These are phyloP conservation scores for Manacus vitellinus DNA, from an alignment of 2,113 vertebrate genomes.

Conservation along the genomic window DNA sequence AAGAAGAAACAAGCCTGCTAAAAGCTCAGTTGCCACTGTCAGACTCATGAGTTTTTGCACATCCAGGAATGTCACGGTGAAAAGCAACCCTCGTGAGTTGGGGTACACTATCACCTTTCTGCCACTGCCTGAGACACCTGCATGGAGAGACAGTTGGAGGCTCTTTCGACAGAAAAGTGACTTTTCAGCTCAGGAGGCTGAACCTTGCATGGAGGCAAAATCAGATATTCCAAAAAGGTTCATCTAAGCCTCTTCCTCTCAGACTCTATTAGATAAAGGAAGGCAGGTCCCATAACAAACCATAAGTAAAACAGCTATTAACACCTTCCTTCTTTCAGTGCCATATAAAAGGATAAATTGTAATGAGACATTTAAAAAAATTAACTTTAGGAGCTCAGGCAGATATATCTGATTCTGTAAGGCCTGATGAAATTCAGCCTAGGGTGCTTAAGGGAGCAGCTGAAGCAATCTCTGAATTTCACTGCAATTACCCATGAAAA, in stretches of 20 bases:
- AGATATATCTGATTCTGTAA: neutral
- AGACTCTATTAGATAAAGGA: neutral
- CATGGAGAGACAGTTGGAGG: neutral
- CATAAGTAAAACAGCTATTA: neutral
- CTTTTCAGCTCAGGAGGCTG: neutral
- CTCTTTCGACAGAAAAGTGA: neutral
- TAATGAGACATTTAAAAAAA: neutral
- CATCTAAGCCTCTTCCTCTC: neutral
- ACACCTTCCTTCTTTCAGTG: neutral
- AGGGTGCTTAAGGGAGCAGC: neutral
- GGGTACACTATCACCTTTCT: neutral
- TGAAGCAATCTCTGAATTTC: neutral
- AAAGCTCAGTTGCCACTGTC: neutral
- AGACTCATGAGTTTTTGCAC: neutral
- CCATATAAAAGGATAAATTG: neutral
- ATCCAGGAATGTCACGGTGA: neutral
- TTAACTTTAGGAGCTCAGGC: neutral
- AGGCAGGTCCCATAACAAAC: accelerated
- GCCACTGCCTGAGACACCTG: neutral
- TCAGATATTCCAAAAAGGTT: neutral
- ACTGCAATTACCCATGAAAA: neutral
- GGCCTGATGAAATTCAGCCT: neutral
- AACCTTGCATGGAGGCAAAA: neutral
- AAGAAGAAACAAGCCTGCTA: neutral
- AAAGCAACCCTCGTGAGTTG: accelerated